Evolutionary conservation across 2,113 vertebrate genomes (phyloP).

Genomic region (Ceyx melanurus): DNA sequence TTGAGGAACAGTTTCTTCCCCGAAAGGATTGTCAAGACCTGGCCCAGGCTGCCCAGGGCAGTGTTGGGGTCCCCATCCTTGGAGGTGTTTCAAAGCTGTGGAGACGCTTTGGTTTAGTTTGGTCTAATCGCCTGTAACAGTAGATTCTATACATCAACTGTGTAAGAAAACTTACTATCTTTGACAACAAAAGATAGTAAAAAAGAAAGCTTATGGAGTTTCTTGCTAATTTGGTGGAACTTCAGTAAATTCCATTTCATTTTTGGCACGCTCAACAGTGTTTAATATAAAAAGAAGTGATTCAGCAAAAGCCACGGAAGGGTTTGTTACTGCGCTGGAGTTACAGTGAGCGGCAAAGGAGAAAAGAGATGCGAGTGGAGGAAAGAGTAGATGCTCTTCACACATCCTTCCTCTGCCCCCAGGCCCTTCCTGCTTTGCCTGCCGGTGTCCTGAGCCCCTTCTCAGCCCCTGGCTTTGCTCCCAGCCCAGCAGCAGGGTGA

Average conservation of each 20-base stretch:
- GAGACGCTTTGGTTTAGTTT: background rate
- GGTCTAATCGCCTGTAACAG: background rate
- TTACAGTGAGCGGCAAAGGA: background rate
- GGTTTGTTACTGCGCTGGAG: background rate
- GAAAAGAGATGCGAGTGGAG: background rate
- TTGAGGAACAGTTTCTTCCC: too few species aligned
- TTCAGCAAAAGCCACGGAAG: slow-evolving; percentile 15
- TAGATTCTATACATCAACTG: background rate
- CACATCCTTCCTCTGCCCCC: background rate
- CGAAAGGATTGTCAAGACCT: too few species aligned
- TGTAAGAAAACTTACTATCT: background rate
- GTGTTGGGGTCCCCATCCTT: too few species aligned
- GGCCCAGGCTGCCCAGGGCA: too few species aligned
- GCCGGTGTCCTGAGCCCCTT: background rate
- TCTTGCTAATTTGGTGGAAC: background rate
- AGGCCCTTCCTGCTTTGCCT: background rate
- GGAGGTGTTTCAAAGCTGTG: too few species aligned
- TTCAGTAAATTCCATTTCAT: background rate
- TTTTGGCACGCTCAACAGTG: background rate
- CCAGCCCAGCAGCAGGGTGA: background rate
- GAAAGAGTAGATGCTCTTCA: background rate
- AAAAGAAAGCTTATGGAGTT: background rate
- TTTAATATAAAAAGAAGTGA: background rate
- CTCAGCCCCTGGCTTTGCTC: background rate
- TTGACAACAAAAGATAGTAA: background rate